Percentiles rank a stretch among this genome's conserved stretches.
Conservation (phyloP, 1,140 invertebrate genomes). For the Drosophila equinoxialis region DNA sequence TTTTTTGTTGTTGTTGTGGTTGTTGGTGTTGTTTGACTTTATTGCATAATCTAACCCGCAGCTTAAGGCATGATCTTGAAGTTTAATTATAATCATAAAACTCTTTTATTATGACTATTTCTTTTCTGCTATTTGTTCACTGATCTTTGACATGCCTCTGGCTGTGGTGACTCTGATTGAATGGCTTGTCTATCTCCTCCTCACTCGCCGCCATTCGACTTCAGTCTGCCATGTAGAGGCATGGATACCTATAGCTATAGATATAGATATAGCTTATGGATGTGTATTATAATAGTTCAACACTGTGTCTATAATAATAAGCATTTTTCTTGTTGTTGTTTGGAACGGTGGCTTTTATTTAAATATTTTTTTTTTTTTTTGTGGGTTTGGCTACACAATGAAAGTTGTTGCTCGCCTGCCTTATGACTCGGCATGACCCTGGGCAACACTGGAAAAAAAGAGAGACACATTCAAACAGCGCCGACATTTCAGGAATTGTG, state of each 20-base stretch:
- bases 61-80: slow-evolving; percentile 28
- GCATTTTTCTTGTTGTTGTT: slow-evolving; percentile 28
- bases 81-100: slow-evolving; percentile 53
- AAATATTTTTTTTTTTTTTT: slow-evolving; percentile 34
- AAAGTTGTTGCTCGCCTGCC: slow-evolving; percentile 60
- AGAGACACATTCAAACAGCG: background rate
- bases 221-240: background rate
- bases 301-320: slow-evolving; percentile 20
- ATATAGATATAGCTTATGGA: slow-evolving; percentile 10
- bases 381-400: slow-evolving; percentile 62
- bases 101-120: slow-evolving; percentile 19
- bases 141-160: slow-evolving; percentile 57
- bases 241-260: slow-evolving; percentile 31
- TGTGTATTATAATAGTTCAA: slow-evolving; percentile 2
- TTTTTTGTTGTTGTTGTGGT: background rate
- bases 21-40: background rate
- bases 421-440: slow-evolving; percentile 62
- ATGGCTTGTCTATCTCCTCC: slow-evolving; percentile 15
- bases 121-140: slow-evolving; percentile 35
- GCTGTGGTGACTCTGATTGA: slow-evolving; percentile 36
- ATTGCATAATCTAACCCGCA: slow-evolving; percentile 35
- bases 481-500: slow-evolving; percentile 51
- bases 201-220: background rate
- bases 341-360: slow-evolving; percentile 8
- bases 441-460: slow-evolving; percentile 41